A percentile compares a stretch with the other conserved stretches of the same genome.
phyloP scores from a whole-genome alignment of 2,113 vertebrate species.

The Oryzias curvinotus region DNA sequence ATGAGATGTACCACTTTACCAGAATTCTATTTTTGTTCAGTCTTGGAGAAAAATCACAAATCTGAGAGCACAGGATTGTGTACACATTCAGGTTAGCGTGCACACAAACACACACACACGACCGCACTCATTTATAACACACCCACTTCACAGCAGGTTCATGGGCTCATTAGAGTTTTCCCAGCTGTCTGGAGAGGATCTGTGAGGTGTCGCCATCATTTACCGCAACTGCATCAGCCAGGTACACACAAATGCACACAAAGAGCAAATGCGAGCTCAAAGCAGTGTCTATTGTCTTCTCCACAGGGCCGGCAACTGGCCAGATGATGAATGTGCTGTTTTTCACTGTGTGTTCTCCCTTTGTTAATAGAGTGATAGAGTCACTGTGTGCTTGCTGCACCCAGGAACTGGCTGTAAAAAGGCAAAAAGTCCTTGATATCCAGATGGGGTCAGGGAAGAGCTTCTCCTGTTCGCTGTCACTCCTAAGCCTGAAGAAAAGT shows the following conservation, averaged over 20 bases:
- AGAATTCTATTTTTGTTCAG: conserved; percentile 53
- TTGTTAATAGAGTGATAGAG: conserved; percentile 72
- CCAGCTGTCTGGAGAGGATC: conserved; percentile 67
- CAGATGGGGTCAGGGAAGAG: conserved; percentile 36
- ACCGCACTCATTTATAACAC: conserved; percentile 3
- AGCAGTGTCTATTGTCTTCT: conserved; percentile 56
- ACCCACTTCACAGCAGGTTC: conserved; percentile 53
- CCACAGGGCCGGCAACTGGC: conserved; percentile 49
- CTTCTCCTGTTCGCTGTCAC: conserved; percentile 37
- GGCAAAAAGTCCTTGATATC: conserved; percentile 46
- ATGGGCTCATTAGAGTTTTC: conserved; percentile 69
- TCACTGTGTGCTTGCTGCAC: conserved; percentile 42
- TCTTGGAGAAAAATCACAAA: conserved; percentile 32
- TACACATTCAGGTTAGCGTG: conserved; percentile 2
- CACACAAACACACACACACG: conserved; percentile 16
- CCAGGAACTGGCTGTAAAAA: conserved; percentile 62
- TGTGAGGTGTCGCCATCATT: conserved; percentile 68
- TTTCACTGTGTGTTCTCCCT: conserved; percentile 53
- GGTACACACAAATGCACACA: conserved; percentile 29
- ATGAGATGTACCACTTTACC: conserved; percentile 36
- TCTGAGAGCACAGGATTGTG: conserved; percentile 32
- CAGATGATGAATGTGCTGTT: conserved; percentile 69
- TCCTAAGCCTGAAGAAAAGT: background rate
- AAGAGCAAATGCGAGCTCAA: conserved; percentile 41
- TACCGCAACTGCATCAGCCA: conserved; percentile 58